Base-by-base conservation (phyloP, 2,888 invertebrate genomes). In the Diloba caeruleocephala region DNA sequence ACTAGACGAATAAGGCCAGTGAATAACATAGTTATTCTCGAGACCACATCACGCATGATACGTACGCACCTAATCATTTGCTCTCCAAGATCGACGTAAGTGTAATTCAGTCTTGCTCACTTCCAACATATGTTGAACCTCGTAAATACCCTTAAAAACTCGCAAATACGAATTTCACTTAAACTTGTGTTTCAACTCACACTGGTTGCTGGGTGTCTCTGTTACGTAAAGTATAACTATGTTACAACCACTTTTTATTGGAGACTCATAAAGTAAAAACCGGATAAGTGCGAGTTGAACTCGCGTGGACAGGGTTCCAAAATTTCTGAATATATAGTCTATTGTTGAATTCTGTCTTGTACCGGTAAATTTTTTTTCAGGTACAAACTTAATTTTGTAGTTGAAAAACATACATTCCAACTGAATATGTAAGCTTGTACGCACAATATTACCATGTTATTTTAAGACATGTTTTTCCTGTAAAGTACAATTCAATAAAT, bases 241-340 rank as follows among this genome's bases (percentile, higher is more conserved):
- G 74, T 79, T 73, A 79, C 81, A 74, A 74, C 74, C 72, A 78
- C 72, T 82, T 85, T 84, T 87, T 87, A 86, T 84, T 80, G 75
- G 79, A 48, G 44, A 70, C 59, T 71, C 76, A 73, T 85, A 81
- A 79, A 86, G 71, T 75, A 77, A 80, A 79, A n/a, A n/a, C n/a
- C n/a, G n/a, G n/a, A n/a, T n/a, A n/a, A n/a, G n/a, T n/a, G n/a
- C n/a, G n/a, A n/a, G n/a, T n/a, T n/a, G n/a, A n/a, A n/a, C n/a
- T n/a, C n/a, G n/a, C n/a, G n/a, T n/a, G n/a, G n/a, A n/a, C n/a
- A n/a, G n/a, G n/a, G n/a, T n/a, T n/a, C n/a, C n/a, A n/a, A n/a
- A n/a, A n/a, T n/a, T n/a, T n/a, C n/a, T n/a, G n/a, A n/a, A n/a
- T n/a, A n/a, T n/a, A n/a, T n/a, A n/a, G n/a, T n/a, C n/a, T n/a